phyloP scores from a whole-genome alignment of 2,797 vertebrate genomes.

The Sarcoramphus papa region DNA sequence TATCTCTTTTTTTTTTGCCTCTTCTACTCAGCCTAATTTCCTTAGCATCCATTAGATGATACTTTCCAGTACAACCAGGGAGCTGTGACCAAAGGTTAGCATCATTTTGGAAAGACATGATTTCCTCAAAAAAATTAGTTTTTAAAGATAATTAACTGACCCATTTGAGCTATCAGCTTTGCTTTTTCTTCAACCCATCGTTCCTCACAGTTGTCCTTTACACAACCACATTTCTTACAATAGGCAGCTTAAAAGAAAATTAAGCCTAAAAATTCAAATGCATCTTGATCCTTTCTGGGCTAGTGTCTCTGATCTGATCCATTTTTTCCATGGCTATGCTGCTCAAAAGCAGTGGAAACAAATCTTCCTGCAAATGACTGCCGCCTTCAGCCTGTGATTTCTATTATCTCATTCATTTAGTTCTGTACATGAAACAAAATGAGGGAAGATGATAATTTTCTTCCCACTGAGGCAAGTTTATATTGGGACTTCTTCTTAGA shows the following conservation, averaged over 20 bases:
- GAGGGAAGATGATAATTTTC: not conserved
- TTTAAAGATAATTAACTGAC: not conserved
- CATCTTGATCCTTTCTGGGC: not conserved
- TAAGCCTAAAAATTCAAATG: not conserved
- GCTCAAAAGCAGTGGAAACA: not conserved
- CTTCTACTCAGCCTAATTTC: not conserved
- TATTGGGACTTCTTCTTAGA: not conserved
- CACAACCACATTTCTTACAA: not conserved
- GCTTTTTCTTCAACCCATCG: not conserved
- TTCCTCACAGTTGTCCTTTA: not conserved
- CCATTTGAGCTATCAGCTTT: not conserved
- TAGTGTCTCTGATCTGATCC: not conserved
- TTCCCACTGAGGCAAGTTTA: not conserved
- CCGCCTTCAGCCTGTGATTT: not conserved
- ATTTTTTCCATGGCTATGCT: not conserved
- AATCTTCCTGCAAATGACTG: not conserved
- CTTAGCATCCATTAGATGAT: not conserved
- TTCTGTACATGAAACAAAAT: not conserved
- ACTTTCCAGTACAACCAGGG: not conserved
- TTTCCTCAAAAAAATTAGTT: not conserved
- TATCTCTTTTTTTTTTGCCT: not conserved
- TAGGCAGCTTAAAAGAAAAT: not conserved
- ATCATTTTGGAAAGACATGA: not conserved
- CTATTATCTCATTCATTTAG: constrained; percentile 17
- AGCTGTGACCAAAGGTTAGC: not conserved